These are phyloP conservation scores for Notolepis coatsorum DNA, from an alignment of 2,797 vertebrate species.

Conservation along the genomic window DNA sequence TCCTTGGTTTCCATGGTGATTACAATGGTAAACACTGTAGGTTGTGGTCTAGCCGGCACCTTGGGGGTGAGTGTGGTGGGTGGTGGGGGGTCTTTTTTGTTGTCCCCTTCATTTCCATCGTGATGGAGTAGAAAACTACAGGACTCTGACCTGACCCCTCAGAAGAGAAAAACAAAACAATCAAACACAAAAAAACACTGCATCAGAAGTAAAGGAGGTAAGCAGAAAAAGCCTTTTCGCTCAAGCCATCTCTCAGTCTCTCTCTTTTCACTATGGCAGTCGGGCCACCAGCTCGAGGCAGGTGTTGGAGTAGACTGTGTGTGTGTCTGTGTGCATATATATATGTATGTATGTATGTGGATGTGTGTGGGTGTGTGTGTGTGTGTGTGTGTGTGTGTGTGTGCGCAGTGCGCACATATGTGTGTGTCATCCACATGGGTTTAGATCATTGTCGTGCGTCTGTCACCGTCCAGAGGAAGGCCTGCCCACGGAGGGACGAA, in stretches of 20 bases:
- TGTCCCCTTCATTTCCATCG: constrained; percentile 48
- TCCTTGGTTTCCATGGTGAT: constrained; percentile 76
- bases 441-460: constrained; percentile 70
- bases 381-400: constrained; percentile 17
- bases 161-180: constrained; percentile 33
- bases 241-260: constrained; percentile 53
- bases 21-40: constrained; percentile 74
- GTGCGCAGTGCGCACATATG: constrained; percentile 26
- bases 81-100: no score
- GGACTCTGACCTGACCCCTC: constrained; percentile 69
- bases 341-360: constrained; percentile 20
- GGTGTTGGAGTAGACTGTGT: constrained; percentile 40
- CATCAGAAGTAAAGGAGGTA: constrained; percentile 80
- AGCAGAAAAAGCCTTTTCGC: constrained; percentile 69
- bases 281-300: constrained; percentile 49
- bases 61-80: no score
- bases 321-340: background rate
- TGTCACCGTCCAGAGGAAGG: constrained; percentile 65
- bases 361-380: constrained; percentile 17
- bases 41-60: constrained; percentile 59
- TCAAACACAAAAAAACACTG: constrained; percentile 70
- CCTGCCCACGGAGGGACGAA: constrained; percentile 55
- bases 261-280: constrained; percentile 68
- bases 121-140: constrained; percentile 63
- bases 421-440: constrained; percentile 48